Evolutionary conservation across 2,113 vertebrate genomes (phyloP), one percentile per base, ranked within the genome.

Genomic region (Dasyornis broadbenti): DNA sequence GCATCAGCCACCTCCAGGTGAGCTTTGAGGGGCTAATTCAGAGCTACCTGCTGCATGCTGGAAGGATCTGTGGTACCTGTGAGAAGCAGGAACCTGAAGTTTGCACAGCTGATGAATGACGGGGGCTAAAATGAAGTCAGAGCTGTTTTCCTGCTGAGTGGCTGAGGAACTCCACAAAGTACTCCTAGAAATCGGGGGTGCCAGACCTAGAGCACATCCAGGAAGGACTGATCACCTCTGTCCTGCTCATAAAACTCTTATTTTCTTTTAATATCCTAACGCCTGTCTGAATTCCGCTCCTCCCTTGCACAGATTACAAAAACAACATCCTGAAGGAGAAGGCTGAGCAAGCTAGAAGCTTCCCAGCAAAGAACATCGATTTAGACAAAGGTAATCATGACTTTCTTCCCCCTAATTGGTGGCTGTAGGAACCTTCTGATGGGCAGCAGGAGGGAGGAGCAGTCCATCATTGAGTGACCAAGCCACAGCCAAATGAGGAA

Each of bases 301-400:
- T 95, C 31, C 96, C 85, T 93, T 3, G 31, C 69, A 42, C 95
- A 99, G 99, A 99, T 97, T 99, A 98, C 97, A 99, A 99, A 96
- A 99, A 99, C 98, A 99, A 99, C 98, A 98, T 99, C 89, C 92
- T 99, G 90, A 99, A 99, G 97, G 99, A 99, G 97, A 98, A 95
- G 83, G 98, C 97, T 35, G 98, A 98, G 88, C 97, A 98, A 80
- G 97, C 93, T 84, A 96, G 98, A 66, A 82, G 96, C 73, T 93
- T 98, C 69, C 98, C 97, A 40, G 97, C 98, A 47, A 99, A 99
- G 97, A 97, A 98, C 79, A 98, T 99, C 6, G 99, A 99, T 96
- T 97, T 99, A 92, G 99, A 99, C 97, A 98, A 98, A 98, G 99
- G 99, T 99, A 97, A 98, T 92, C 24, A 76, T 4, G 42, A 72